phyloP scores from a whole-genome alignment of 2,113 vertebrate genomes.

The Leptocoma aspasia region DNA sequence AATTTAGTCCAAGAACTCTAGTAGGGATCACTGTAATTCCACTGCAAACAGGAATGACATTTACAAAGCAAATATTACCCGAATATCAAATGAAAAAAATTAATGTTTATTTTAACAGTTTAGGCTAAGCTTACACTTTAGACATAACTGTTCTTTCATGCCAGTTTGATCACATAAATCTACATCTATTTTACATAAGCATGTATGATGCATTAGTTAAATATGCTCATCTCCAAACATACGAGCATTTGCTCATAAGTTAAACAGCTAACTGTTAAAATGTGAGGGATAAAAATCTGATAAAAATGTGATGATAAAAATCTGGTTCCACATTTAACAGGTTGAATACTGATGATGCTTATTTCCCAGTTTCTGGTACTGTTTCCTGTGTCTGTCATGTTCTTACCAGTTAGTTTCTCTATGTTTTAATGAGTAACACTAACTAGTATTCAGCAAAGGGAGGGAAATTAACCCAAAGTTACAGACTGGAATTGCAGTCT shows the following conservation, averaged over 20 bases:
- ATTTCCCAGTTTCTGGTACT: background rate
- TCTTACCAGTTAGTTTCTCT: background rate
- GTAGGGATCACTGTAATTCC: background rate
- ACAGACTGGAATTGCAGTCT: background rate
- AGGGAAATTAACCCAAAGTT: background rate
- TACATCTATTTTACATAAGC: background rate
- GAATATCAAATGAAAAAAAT: background rate
- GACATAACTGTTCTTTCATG: background rate
- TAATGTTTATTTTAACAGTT: background rate
- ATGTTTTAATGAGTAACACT: rapidly evolving
- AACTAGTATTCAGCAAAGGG: background rate
- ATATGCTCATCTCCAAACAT: background rate
- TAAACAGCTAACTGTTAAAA: background rate
- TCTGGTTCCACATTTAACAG: background rate
- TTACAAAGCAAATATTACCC: conserved; percentile 14
- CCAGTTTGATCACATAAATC: background rate
- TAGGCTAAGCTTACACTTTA: background rate
- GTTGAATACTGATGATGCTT: background rate
- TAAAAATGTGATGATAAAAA: background rate
- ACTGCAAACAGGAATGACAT: conserved; percentile 9
- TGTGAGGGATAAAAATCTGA: too few species aligned
- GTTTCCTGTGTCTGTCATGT: background rate
- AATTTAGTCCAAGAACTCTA: background rate
- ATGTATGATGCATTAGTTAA: background rate
- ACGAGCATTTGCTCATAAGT: background rate